These are phyloP conservation scores for Nysson spinosus DNA, from an alignment of 2,888 invertebrate genomes.

Conservation along the genomic window DNA sequence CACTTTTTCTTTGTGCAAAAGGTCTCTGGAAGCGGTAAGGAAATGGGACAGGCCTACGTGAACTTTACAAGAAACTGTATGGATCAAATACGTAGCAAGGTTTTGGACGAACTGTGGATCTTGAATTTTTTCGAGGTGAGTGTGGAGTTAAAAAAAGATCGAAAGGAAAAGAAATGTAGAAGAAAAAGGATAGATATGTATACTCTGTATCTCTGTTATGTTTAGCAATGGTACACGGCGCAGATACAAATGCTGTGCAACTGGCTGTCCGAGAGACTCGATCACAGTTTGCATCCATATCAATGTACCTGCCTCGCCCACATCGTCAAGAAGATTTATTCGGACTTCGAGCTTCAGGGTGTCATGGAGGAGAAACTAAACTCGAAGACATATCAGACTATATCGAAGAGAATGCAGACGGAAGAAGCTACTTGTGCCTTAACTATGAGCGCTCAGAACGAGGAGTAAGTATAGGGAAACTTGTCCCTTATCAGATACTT, in stretches of 20 bases:
- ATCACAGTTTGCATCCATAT: slow-evolving; percentile 96
- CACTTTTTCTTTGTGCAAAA: slow-evolving; percentile 79
- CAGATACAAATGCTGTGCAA: slow-evolving; percentile 96
- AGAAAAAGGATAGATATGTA: too few species aligned
- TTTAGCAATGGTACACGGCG: slow-evolving; percentile 95
- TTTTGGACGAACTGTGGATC: slow-evolving; percentile 91
- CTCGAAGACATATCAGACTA: slow-evolving; percentile 95
- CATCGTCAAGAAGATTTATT: slow-evolving; percentile 99
- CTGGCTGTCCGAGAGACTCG: slow-evolving; percentile 95
- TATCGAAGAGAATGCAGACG: slow-evolving; percentile 96
- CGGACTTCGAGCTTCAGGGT: slow-evolving; percentile 99
- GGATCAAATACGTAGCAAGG: slow-evolving; percentile 98
- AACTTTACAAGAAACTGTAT: slow-evolving; percentile 98
- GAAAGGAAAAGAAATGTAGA: too few species aligned
- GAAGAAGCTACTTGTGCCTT: slow-evolving; percentile 96
- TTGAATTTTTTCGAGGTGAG: slow-evolving; percentile 86
- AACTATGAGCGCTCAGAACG: slow-evolving; percentile 87
- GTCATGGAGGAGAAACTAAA: slow-evolving; percentile 98
- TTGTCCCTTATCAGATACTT: background rate
- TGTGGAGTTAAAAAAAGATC: too few species aligned
- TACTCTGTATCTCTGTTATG: slow-evolving; percentile 3
- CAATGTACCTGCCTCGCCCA: slow-evolving; percentile 98
- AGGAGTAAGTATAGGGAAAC: slow-evolving; percentile 79
- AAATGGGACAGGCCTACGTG: slow-evolving; percentile 98
- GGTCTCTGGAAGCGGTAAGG: slow-evolving; percentile 96